Evolutionary conservation across 2,113 vertebrate species (phyloP).

Genomic region (Puntigrus tetrazona): DNA sequence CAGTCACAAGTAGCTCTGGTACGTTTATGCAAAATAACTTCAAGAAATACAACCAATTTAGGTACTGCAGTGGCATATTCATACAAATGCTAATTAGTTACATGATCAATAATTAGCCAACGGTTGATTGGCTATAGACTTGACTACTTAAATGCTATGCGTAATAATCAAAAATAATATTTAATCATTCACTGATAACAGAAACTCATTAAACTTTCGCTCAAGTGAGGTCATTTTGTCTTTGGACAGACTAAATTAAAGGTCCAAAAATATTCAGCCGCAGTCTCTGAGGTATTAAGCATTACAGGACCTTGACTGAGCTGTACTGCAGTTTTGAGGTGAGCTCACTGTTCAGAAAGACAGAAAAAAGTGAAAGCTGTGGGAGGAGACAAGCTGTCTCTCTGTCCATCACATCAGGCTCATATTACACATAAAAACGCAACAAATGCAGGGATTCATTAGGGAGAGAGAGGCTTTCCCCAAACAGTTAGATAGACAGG

Average conservation of each 20-base stretch:
- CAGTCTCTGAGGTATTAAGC: not conserved
- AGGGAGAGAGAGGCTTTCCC: not conserved
- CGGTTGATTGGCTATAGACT: not conserved
- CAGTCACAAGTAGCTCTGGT: no score
- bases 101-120: not conserved
- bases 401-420: slow-evolving; percentile 31
- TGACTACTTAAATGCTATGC: not conserved
- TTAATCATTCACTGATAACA: not conserved
- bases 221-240: not conserved
- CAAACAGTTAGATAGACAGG: not conserved
- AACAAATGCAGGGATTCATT: not conserved
- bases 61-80: not conserved
- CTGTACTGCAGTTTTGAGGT: not conserved
- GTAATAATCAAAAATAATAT: not conserved
- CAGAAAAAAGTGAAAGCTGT: not conserved
- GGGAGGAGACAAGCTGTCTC: slow-evolving; percentile 18
- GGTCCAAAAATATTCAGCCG: not conserved
- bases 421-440: slow-evolving; percentile 15
- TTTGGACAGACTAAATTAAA: slow-evolving; percentile 3
- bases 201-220: not conserved
- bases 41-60: not conserved
- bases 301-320: not conserved
- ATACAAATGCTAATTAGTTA: not conserved
- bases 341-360: slow-evolving; percentile 10
- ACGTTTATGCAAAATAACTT: no score